phyloP scores from a whole-genome alignment of 2,113 vertebrate genomes.

The Reinhardtius hippoglossoides region DNA sequence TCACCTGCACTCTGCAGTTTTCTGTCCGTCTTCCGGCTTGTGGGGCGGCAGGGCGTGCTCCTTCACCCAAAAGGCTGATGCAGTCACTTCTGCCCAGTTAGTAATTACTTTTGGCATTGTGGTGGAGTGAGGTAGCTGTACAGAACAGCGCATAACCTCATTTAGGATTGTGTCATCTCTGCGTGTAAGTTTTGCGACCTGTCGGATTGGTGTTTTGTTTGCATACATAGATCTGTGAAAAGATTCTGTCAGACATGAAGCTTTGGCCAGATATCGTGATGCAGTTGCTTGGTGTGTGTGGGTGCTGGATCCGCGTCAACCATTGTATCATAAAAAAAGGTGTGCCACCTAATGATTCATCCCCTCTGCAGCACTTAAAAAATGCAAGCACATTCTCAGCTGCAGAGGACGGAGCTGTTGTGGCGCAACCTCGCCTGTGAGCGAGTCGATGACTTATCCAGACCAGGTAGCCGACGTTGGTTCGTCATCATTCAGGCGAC shows the following conservation, averaged over 20 bases:
- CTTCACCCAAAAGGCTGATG: constrained; percentile 22
- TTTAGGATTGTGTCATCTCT: constrained; percentile 6
- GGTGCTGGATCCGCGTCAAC: constrained; percentile 16
- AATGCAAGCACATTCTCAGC: neutral
- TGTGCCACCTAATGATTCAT: constrained; percentile 42
- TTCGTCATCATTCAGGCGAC: constrained; percentile 44
- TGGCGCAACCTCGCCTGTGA: neutral
- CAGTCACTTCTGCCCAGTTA: constrained; percentile 15
- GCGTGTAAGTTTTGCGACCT: constrained; percentile 4
- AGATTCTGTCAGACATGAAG: constrained; percentile 2
- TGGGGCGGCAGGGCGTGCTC: constrained; percentile 11
- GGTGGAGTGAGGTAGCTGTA: constrained; percentile 17
- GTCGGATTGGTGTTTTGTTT: constrained; percentile 2
- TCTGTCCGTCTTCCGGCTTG: constrained; percentile 21
- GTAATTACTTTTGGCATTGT: constrained; percentile 43
- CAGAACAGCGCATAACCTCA: neutral
- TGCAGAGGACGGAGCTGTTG: neutral
- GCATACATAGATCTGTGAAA: constrained; percentile 4
- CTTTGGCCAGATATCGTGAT: neutral
- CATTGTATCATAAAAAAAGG: constrained; percentile 11
- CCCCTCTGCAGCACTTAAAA: neutral
- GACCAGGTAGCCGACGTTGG: constrained; percentile 1
- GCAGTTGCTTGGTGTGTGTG: constrained; percentile 14
- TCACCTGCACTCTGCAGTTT: neutral
- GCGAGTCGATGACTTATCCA: constrained; percentile 23